Base-by-base conservation (phyloP, 1,140 invertebrate species). In the Coptotermes formosanus region DNA sequence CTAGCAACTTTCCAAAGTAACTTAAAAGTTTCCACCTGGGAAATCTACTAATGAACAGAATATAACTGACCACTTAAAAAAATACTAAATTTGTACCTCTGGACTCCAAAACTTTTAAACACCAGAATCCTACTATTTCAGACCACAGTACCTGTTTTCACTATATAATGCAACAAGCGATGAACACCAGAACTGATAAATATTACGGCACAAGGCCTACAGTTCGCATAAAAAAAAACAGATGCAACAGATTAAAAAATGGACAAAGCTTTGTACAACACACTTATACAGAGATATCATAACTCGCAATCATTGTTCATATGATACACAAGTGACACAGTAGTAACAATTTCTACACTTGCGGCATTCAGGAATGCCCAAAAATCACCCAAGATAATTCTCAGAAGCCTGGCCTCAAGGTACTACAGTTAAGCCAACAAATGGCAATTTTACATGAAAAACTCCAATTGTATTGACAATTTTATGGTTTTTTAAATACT, bases 401-500 rank as follows among this genome's bases (percentile, higher is more conserved):
- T 45, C n/a, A 83, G 43, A 52, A 45, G 48, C 48, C 43, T 83
- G 25, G 21, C 43, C 48, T 83, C 23, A 45, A 83, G 82, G 48
- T 45, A 83, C 48, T 83, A 83, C 12, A 23, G 38, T 83, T 43
- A 45, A 83, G 43, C 48, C 82, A 83, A 83, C n/a, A 43, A 43
- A n/a, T 25, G 82, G 23, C 43, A 45, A 25, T 25, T 83, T 83
- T 83, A 30, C 25, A 25, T 83, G 48, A 83, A 83, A 83, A 75
- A 75, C n/a, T 75, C 64, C 64, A 75, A 75, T n/a, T 75, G n/a
- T 75, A 75, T n/a, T 75, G n/a, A 75, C 64, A 75, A 75, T 75
- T 75, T 38, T 75, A n/a, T 64, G 64, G 25, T 30, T 75, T 38
- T 75, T 75, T 75, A 75, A 75, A 75, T 75, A 14, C 64, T 75